Base-by-base conservation (phyloP, 2,888 invertebrate genomes). In the Eutolmus rufibarbis region DNA sequence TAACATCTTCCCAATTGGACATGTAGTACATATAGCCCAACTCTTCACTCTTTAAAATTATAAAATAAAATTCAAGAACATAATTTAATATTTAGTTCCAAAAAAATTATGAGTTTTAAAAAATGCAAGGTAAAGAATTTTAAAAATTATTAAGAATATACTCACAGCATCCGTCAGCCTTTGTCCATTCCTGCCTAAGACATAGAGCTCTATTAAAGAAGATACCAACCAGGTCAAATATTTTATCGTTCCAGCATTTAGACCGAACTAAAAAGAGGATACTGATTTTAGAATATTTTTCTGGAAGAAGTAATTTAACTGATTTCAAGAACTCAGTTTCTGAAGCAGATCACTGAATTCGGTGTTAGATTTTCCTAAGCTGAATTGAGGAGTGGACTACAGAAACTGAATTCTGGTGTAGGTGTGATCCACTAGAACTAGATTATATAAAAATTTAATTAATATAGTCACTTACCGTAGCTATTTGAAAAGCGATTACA, bases 401-500 rank as follows among this genome's bases (percentile, higher is more conserved):
- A 34, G 7, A 7, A 34, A 34, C 0, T 34, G 1, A 34, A 34
- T 34, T 34, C 7, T 34, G 34, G 34, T 3, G 34, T 34, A 34
- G 34, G 4, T 34, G 34, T 34, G 34, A 34, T 34, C 34, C 34
- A n/a, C n/a, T n/a, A n/a, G n/a, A n/a, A 34, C 34, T 34, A 34
- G 5, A 34, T 34, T 34, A 34, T 4, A 34, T 46, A 46, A 4
- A 1, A 46, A 46, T 4, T 43, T 16, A 12, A 46, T 14, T 46
- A 46, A 14, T 14, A 0, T 8, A 40, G 2, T 16, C 8, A 51
- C 16, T 51, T 87, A 87, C 88, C 5, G 84, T 66, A 34, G 86
- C 87, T 5, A 88, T 56, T 57, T 88, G 88, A 82, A 88, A 88
- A 0, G 88, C 87, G 28, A 87, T 77, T 23, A 87, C 86, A 82